A percentile compares a stretch with the other conserved stretches of the same genome.
Conservation (phyloP, 2,888 invertebrate species). For the Allygus modestus region DNA sequence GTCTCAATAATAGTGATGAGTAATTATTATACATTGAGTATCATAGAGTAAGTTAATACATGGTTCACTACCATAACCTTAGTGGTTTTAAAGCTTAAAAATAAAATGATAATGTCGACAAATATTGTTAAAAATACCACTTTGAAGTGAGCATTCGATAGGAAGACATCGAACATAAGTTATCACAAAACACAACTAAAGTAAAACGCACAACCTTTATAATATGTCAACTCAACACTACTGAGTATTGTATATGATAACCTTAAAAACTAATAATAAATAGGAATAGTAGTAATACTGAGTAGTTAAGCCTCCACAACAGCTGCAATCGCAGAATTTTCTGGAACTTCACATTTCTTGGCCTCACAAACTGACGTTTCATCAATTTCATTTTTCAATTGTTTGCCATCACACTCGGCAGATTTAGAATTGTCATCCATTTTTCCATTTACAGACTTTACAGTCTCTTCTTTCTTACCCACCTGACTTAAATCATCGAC, state of each 20-base stretch:
- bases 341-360: conserved; percentile 19
- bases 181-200: conserved; percentile 45
- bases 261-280: conserved; percentile 44
- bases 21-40: too few relatives aligned
- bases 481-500: background rate
- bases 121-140: conserved; percentile 1
- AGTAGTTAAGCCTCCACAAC: conserved; percentile 39
- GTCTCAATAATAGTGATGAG: too few relatives aligned
- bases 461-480: background rate
- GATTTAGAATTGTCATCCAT: background rate
- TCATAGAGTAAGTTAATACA: background rate
- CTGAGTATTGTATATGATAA: background rate
- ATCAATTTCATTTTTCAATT: background rate
- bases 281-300: conserved; percentile 36
- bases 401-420: background rate
- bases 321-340: background rate
- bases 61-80: background rate
- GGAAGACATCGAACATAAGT: conserved; percentile 18
- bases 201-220: background rate
- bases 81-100: background rate
- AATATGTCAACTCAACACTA: background rate
- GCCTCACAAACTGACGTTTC: background rate
- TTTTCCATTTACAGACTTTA: conserved; percentile 2
- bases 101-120: background rate
- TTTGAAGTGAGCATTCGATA: conserved; percentile 37